phyloP scores from a whole-genome alignment of 2,888 invertebrate genomes.

The Monochamus alternatus region DNA sequence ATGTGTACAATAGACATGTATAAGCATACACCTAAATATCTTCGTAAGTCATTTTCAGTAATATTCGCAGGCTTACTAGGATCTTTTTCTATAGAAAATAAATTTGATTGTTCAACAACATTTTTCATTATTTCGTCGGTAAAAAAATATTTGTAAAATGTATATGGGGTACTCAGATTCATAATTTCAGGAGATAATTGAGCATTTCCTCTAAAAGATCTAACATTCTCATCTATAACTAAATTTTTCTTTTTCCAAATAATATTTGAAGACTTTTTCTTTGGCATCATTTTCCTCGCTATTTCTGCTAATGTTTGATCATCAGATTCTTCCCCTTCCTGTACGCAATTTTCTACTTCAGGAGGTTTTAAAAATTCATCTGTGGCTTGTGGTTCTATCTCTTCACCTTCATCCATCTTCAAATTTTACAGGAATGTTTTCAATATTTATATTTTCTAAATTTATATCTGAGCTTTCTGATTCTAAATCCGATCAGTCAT shows the following conservation, averaged over 20 bases:
- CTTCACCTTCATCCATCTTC: too few species aligned
- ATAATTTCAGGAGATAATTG: not conserved
- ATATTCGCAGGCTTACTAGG: conserved; percentile 7
- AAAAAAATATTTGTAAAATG: not conserved
- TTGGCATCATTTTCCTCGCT: not conserved
- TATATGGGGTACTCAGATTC: not conserved
- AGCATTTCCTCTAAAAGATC: not conserved
- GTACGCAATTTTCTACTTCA: too few species aligned
- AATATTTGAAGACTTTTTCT: not conserved
- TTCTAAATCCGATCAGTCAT: too few species aligned
- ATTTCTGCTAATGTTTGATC: too few species aligned
- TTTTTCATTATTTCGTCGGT: not conserved
- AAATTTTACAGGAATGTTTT: too few species aligned
- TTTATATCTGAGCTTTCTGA: too few species aligned
- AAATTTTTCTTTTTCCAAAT: not conserved
- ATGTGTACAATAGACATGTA: conserved; percentile 32
- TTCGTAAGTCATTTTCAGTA: conserved; percentile 9
- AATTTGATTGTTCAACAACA: conserved; percentile 2
- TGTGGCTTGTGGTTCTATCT: too few species aligned
- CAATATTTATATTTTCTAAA: too few species aligned
- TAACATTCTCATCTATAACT: not conserved
- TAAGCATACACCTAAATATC: conserved; percentile 1
- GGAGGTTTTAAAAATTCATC: too few species aligned
- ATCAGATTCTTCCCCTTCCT: too few species aligned
- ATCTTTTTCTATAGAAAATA: conserved; percentile 13